Conservation (phyloP, 2,888 invertebrate species). For the Limnephilus lunatus region DNA sequence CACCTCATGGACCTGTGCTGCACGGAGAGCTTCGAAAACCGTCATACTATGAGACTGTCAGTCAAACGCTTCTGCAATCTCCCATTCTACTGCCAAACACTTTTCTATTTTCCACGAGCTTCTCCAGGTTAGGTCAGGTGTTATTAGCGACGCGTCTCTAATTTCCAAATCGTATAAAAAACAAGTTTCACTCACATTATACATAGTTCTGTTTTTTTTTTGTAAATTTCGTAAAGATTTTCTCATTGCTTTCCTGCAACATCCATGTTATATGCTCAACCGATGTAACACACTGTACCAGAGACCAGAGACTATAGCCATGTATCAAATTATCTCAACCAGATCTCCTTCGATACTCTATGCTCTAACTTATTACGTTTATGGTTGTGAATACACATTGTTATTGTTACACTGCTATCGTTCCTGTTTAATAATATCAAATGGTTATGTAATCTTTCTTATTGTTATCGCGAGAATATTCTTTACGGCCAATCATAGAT, state of each 20-base stretch:
- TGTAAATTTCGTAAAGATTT: background rate
- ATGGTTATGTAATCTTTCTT: background rate
- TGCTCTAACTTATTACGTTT: conserved; percentile 11
- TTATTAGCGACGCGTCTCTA: too few species aligned
- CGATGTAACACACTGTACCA: background rate
- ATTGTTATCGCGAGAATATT: background rate
- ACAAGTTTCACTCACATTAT: background rate
- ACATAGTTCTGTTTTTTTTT: background rate
- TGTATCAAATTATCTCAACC: conserved; percentile 38
- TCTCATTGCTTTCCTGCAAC: background rate
- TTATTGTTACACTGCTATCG: conserved; percentile 18
- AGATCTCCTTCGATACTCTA: conserved; percentile 12
- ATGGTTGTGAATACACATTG: conserved; percentile 26
- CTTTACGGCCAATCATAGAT: background rate
- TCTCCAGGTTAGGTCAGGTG: too few species aligned
- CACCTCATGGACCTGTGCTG: too few species aligned
- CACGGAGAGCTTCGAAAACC: too few species aligned
- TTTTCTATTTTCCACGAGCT: too few species aligned
- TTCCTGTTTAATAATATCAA: conserved; percentile 14
- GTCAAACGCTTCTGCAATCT: too few species aligned
- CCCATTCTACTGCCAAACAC: too few species aligned
- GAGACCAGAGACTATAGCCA: background rate
- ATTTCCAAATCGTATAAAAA: background rate
- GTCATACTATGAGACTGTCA: too few species aligned
- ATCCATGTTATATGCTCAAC: background rate